Percentiles rank a stretch among this genome's conserved stretches.
Evolutionary conservation across 2,888 invertebrate genomes (phyloP).

Genomic region (Exephanes ischioxanthus): DNA sequence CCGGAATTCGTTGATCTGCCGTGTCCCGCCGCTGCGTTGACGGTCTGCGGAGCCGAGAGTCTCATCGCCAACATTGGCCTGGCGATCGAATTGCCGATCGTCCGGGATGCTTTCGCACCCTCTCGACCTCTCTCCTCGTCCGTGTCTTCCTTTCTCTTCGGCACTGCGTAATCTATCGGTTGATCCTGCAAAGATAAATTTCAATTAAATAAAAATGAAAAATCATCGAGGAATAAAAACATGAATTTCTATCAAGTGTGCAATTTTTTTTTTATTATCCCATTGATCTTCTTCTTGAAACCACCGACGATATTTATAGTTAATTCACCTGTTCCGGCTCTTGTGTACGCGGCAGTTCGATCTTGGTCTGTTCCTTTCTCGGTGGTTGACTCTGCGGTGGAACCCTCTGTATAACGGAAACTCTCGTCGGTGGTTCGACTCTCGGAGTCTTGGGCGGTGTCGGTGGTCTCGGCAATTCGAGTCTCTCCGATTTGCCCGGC

Average conservation of each 20-base stretch:
- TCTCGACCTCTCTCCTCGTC: constrained; percentile 89
- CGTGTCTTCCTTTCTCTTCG: constrained; percentile 90
- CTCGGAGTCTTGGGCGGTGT: constrained; percentile 88
- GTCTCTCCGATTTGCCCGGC: constrained; percentile 86
- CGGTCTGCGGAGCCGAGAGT: constrained; percentile 80
- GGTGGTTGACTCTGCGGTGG: constrained; percentile 85
- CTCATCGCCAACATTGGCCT: constrained; percentile 82
- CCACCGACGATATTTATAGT: neutral
- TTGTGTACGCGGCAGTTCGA: constrained; percentile 81
- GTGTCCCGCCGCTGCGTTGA: constrained; percentile 90
- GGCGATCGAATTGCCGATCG: constrained; percentile 82
- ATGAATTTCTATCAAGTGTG: neutral
- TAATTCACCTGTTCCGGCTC: constrained; percentile 83
- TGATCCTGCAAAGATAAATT: constrained; percentile 88
- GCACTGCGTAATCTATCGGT: constrained; percentile 95
- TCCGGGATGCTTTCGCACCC: constrained; percentile 82
- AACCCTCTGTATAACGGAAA: constrained; percentile 94
- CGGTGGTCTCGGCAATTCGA: constrained; percentile 84
- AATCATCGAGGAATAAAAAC: neutral
- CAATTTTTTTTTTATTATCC: neutral
- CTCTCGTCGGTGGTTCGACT: constrained; percentile 88
- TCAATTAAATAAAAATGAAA: neutral
- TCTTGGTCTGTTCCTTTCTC: constrained; percentile 80
- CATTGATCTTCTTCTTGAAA: neutral
- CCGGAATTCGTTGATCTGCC: constrained; percentile 88